phyloP scores from a whole-genome alignment of 2,113 vertebrate genomes.

The Herpailurus yagouaroundi region DNA sequence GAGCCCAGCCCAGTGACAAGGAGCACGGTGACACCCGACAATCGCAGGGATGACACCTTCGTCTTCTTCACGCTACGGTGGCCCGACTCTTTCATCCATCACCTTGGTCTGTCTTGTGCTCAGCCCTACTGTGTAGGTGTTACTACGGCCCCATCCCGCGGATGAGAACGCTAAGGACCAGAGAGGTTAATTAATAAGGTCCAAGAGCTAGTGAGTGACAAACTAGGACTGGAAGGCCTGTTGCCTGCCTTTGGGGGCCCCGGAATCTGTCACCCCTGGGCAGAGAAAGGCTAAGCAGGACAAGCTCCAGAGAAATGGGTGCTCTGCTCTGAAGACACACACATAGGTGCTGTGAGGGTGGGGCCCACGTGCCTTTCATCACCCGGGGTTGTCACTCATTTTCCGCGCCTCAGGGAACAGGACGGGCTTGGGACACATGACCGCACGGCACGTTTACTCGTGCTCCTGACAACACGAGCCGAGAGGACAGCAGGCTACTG shows the following conservation, averaged over 20 bases:
- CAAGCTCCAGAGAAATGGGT: neutral
- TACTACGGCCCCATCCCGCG: neutral
- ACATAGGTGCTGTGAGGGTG: rapidly evolving
- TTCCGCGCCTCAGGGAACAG: rapidly evolving
- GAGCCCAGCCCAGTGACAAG: neutral
- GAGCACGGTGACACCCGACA: neutral
- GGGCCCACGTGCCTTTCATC: rapidly evolving
- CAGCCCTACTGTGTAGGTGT: rapidly evolving
- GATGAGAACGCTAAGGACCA: neutral
- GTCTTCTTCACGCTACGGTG: rapidly evolving
- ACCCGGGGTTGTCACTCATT: neutral
- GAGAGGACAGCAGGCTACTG: conserved; percentile 3
- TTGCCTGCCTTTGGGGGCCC: neutral
- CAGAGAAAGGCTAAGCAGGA: neutral
- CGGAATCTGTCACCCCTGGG: rapidly evolving
- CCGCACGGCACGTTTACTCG: neutral
- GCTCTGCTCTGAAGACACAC: neutral
- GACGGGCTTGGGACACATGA: neutral
- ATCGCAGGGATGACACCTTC: rapidly evolving
- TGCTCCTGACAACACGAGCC: neutral
- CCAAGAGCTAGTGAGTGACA: neutral
- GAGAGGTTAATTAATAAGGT: neutral
- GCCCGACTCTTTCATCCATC: rapidly evolving
- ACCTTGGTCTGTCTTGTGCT: neutral
- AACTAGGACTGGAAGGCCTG: neutral